Evolutionary conservation across 2,797 vertebrate genomes (phyloP), one percentile per base, ranked within the genome.

Genomic region (Danio choprae): DNA sequence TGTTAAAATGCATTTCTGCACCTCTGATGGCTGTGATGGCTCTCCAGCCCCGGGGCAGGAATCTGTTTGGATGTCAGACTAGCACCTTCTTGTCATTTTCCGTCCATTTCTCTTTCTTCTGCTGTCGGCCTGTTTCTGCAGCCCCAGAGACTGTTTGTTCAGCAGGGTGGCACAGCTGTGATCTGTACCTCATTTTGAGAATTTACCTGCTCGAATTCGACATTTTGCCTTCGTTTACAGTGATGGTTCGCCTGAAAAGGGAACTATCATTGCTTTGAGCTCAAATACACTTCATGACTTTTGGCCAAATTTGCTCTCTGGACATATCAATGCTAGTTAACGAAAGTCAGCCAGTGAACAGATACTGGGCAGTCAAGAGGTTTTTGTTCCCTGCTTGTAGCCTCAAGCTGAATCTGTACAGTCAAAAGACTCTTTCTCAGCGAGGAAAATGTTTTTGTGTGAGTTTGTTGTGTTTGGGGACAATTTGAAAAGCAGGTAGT

Each of bases 1-100:
- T 41, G 86, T 87, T 88, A 89, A 91, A 92, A 90, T 84, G 86
- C 86, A 85, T 89, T 80, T 71, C 46, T 62, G 62, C 38, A 62
- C 67, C 67, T 71, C 58, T 71, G 77, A 79, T 53, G 55, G 58
- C 82, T 5, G 62, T 87, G 89, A 90, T 88, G 88, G 84, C 83
- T 87, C 84, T 80, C 65, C 84, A 60, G 89, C 89, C 88, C 71
- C 50, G 0, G 87, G 89, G 81, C 40, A 81, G 70, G 82, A 80
- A 73, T 63, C 55, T 85, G 86, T 84, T 85, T 83, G 71, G 82
- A 87, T 88, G 86, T 82, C 70, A 74, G 75, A 81, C 78, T 77
- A 71, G 44, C 50, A 72, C 40, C 44, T 62, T 73, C 71, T 62
- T 69, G 63, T 71, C 67, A 72, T 60, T 77, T 74, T 58, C 58